Evolutionary conservation across 2,797 vertebrate species (phyloP), one percentile per base, ranked within the genome.

Genomic region (Rhincodon typus): DNA sequence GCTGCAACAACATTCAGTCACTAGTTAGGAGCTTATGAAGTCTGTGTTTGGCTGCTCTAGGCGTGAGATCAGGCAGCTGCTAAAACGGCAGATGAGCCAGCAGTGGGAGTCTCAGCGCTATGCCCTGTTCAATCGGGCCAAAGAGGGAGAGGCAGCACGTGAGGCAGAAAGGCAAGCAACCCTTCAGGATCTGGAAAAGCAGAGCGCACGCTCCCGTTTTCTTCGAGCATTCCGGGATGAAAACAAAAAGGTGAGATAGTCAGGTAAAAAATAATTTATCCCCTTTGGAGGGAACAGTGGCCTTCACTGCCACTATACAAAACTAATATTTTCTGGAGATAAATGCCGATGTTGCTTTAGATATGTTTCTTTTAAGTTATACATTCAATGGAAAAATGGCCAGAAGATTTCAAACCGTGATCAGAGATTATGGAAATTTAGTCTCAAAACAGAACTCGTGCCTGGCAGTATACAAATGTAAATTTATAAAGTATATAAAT

Each of bases 51-150:
- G 4, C 15, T 77, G 70, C 72, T 88, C 27, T 30, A 98, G 98
- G 96, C 97, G 96, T 96, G 97, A 97, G 69, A 62, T 97, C 82
- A 96, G 97, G 46, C 97, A 97, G 57, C 96, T 97, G 67, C 95
- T 98, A 8, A 97, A 97, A 95, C 97, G 96, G 96, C 98, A 98
- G 96, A 98, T 98, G 72, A 97, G 97, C 70, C 97, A 98, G 79
- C 98, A 97, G 96, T 96, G 96, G 96, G 95, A 25, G 4, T 82
- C 96, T 0, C 96, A 97, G 50, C 97, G 96, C 88, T 96, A 97
- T 96, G 96, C 96, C 95, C 96, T 97, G 96, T 95, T 96, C 77
- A 94, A 95, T 82, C 96, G 96, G 93, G 96, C n/a, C 27, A 96
- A 97, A 84, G 98, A 98, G 84, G 96, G 96, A 0, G 97, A 97